Conservation (phyloP, 2,113 vertebrate genomes). For the Embiotoca jacksoni region DNA sequence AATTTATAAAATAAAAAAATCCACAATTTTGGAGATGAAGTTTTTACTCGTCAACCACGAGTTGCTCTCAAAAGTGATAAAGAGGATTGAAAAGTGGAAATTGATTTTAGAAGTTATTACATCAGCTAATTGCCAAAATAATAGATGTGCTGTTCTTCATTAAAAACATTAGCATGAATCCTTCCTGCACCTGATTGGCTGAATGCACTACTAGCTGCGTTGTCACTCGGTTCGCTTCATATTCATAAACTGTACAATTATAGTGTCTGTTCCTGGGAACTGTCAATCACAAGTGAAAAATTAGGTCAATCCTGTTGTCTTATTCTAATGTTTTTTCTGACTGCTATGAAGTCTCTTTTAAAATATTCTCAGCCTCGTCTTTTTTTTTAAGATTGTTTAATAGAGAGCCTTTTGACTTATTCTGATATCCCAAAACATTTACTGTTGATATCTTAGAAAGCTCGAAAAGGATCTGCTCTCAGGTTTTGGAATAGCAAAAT, state of each 20-base stretch:
- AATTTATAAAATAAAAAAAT: no score
- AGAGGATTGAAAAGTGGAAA: no score
- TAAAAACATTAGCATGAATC: background rate
- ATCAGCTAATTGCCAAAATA: background rate
- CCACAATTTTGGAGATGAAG: no score
- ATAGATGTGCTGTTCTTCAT: background rate
- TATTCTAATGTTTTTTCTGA: background rate
- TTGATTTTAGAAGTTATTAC: background rate
- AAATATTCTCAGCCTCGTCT: background rate
- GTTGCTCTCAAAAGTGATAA: no score
- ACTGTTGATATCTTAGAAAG: background rate
- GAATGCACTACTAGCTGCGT: no score
- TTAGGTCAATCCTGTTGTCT: background rate
- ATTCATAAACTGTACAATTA: no score
- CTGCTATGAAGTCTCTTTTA: background rate
- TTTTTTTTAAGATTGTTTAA: background rate
- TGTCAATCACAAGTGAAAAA: background rate
- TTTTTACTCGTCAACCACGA: no score
- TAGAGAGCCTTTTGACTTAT: background rate
- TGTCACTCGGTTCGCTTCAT: background rate
- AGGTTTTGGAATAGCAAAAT: background rate
- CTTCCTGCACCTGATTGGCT: background rate
- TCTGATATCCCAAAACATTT: background rate
- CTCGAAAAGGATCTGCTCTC: background rate
- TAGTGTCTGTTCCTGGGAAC: no score